Conservation (phyloP, 1,140 invertebrate genomes). For the Drosophila nasuta region DNA sequence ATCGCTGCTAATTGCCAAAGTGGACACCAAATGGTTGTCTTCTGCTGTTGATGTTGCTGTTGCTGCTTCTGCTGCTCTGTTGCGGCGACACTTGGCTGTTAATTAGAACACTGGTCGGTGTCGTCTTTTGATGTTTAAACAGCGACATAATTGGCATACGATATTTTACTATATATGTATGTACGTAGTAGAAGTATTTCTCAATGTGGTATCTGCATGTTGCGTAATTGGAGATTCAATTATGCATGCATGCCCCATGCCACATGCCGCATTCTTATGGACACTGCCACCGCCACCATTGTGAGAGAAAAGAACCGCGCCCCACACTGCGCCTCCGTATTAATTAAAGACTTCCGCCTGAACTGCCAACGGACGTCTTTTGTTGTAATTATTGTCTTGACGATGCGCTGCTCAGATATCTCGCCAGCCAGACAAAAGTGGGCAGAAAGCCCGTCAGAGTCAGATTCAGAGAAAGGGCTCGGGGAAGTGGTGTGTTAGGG, state of each 20-base stretch:
- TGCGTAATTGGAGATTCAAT: conserved; percentile 77
- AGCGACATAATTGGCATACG: conserved; percentile 17
- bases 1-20: conserved; percentile 33
- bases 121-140: conserved; percentile 31
- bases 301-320: conserved; percentile 22
- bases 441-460: conserved; percentile 11
- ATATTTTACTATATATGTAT: not conserved
- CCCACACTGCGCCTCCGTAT: conserved; percentile 44
- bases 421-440: conserved; percentile 24
- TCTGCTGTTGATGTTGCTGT: not conserved
- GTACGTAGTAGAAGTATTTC: conserved; percentile 26
- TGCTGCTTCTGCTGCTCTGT: conserved; percentile 1
- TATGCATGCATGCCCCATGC: conserved; percentile 56
- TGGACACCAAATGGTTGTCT: conserved; percentile 26
- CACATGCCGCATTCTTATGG: conserved; percentile 1
- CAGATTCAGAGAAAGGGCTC: not conserved
- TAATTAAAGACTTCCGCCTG: conserved; percentile 78
- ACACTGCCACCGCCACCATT: conserved; percentile 23
- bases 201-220: conserved; percentile 29
- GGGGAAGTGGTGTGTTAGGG: not conserved
- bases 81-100: conserved; percentile 31
- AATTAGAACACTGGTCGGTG: conserved; percentile 26
- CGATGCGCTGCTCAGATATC: conserved; percentile 42
- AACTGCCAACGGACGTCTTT: conserved; percentile 62
- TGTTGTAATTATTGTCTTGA: conserved; percentile 76